Conservation (phyloP, 2,888 invertebrate species). For the Oegoconia quadripuncta region DNA sequence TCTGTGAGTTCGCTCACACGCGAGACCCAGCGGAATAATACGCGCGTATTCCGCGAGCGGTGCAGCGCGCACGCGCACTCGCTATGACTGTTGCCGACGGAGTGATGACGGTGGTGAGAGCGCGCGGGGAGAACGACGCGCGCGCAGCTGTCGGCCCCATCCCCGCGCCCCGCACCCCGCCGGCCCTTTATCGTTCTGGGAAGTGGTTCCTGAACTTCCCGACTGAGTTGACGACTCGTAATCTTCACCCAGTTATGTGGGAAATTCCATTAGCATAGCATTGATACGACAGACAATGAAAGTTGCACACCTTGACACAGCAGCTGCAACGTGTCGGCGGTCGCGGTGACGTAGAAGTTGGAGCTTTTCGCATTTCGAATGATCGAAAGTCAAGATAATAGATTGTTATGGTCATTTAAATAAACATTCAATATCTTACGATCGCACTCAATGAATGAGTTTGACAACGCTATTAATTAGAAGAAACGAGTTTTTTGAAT, state of each 20-base stretch:
- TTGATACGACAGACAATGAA: conserved; percentile 33
- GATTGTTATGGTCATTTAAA: not conserved
- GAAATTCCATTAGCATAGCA: conserved; percentile 7
- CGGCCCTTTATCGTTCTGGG: conserved; percentile 77
- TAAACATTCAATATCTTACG: not conserved
- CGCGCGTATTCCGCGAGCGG: conserved; percentile 45
- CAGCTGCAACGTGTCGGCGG: conserved; percentile 36
- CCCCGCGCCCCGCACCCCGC: conserved; percentile 38
- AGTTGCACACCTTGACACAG: conserved; percentile 70
- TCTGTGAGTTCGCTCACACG: conserved; percentile 19
- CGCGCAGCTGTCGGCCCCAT: conserved; percentile 71
- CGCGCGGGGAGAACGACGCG: conserved; percentile 61
- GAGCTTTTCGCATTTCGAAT: conserved; percentile 3
- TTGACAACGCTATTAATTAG: not conserved
- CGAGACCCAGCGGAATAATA: conserved; percentile 41
- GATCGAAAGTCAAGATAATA: conserved; percentile 8
- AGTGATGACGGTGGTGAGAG: conserved; percentile 39
- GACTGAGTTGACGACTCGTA: conserved; percentile 55
- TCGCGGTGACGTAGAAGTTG: conserved; percentile 47
- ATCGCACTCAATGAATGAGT: not conserved
- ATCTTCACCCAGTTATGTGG: conserved; percentile 43
- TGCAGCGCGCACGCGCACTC: conserved; percentile 33
- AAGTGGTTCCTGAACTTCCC: conserved; percentile 79
- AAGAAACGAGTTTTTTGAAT: not conserved
- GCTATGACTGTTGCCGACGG: conserved; percentile 50